A percentile compares a stretch with the other conserved stretches of the same genome.
These are phyloP conservation scores for Clytia hemisphaerica DNA, from an alignment of 30 jellyfish, hydroid and myxozoan genomes.

Conservation along the genomic window DNA sequence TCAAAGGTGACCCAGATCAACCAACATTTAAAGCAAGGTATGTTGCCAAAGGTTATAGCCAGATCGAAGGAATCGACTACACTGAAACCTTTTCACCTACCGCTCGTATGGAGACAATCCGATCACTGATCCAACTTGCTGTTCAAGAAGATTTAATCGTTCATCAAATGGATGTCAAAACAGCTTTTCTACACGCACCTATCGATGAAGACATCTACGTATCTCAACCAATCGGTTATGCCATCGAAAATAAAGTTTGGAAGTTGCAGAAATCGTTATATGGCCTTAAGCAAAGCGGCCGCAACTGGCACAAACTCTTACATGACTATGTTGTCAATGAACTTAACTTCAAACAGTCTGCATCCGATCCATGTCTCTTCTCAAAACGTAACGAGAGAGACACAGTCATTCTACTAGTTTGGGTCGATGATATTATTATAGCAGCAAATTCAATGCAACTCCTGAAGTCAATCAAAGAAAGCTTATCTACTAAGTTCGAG, in stretches of 20 bases:
- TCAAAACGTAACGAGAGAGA: background rate
- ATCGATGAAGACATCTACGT: slow-evolving; percentile 20
- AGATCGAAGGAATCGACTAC: background rate
- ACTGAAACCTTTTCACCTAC: slow-evolving; percentile 19
- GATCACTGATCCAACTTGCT: slow-evolving; percentile 33
- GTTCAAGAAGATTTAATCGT: background rate
- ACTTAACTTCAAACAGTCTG: background rate
- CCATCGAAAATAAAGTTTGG: slow-evolving; percentile 8
- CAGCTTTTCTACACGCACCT: slow-evolving; percentile 39
- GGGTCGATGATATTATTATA: slow-evolving; percentile 28
- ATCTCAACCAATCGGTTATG: slow-evolving; percentile 36
- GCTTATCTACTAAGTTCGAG: background rate
- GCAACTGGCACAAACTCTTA: slow-evolving; percentile 18
- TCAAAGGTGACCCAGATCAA: slow-evolving; percentile 1
- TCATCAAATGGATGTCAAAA: slow-evolving; percentile 20
- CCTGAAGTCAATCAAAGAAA: background rate
- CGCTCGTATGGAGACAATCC: slow-evolving; percentile 35
- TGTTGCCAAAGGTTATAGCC: slow-evolving; percentile 7
- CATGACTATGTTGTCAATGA: background rate
- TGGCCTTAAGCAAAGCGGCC: slow-evolving; percentile 40
- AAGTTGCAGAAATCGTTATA: slow-evolving; percentile 29
- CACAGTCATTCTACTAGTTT: slow-evolving; percentile 1
- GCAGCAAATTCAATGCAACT: slow-evolving; percentile 9
- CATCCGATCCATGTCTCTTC: slow-evolving; percentile 32
- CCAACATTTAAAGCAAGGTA: background rate